phyloP scores from a whole-genome alignment of 2,113 vertebrate species.

The Ceyx margarethae region DNA sequence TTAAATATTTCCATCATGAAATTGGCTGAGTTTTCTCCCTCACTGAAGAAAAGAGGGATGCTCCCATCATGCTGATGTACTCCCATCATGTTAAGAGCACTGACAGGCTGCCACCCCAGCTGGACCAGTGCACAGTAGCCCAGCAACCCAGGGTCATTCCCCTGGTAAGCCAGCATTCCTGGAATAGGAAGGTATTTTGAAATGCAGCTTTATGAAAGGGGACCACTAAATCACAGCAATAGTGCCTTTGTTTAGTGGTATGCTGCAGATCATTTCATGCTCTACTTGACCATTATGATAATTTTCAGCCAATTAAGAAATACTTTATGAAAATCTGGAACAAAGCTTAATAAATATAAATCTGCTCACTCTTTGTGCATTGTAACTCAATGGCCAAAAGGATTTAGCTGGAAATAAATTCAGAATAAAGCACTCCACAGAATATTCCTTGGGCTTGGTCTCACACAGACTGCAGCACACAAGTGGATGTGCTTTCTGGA shows the following conservation, averaged over 20 bases:
- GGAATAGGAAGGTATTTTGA: not conserved
- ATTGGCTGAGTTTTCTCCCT: not conserved
- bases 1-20: not conserved
- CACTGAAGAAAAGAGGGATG: not conserved
- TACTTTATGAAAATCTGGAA: not conserved
- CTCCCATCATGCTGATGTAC: not conserved
- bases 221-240: not conserved
- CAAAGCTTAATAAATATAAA: conserved; percentile 1
- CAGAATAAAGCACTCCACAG: not conserved
- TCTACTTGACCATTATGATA: conserved; percentile 9
- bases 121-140: not conserved
- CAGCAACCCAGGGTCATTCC: not conserved
- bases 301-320: conserved; percentile 24
- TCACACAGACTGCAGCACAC: not conserved
- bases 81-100: not conserved
- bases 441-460: not conserved
- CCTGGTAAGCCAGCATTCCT: accelerated
- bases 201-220: not conserved
- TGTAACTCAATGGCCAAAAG: not conserved
- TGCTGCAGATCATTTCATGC: not conserved
- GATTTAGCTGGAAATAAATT: not conserved
- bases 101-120: not conserved
- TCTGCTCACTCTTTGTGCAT: not conserved
- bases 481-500: not conserved
- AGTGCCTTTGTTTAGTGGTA: conserved; percentile 4